Percentiles rank a stretch among this genome's conserved stretches.
Evolutionary conservation across 2,888 invertebrate species (phyloP).

Genomic region (Aphrophora alni): DNA sequence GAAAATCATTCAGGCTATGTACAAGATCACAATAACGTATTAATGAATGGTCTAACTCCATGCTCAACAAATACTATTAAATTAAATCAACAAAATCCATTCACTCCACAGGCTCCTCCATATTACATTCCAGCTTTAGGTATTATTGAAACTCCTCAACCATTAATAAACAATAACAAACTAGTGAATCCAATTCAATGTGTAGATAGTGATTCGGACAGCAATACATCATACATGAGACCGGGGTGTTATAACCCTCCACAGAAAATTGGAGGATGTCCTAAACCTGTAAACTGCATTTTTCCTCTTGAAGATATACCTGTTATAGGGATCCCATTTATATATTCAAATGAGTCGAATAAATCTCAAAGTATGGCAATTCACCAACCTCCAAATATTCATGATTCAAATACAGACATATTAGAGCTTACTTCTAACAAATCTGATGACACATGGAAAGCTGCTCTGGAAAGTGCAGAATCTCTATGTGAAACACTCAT

Average conservation of each 20-base stretch:
- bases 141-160: neutral
- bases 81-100: neutral
- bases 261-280: constrained; percentile 24
- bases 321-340: constrained; percentile 21
- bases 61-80: neutral
- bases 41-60: neutral
- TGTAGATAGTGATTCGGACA: constrained; percentile 11
- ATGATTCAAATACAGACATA: neutral
- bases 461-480: constrained; percentile 26
- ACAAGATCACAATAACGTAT: neutral
- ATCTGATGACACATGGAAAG: constrained; percentile 25
- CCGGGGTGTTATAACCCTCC: constrained; percentile 39
- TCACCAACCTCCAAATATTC: neutral
- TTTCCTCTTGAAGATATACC: constrained; percentile 24
- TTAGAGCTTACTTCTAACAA: neutral
- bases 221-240: constrained; percentile 35
- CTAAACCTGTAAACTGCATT: neutral
- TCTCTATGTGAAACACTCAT: neutral
- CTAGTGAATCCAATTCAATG: constrained; percentile 18
- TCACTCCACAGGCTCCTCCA: neutral
- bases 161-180: neutral
- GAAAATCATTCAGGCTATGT: neutral
- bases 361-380: neutral
- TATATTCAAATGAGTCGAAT: neutral
- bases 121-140: neutral